Evolutionary conservation across 1,140 invertebrate genomes (phyloP), one percentile per base, ranked within the genome.

Genomic region (Platyscapa corneri): DNA sequence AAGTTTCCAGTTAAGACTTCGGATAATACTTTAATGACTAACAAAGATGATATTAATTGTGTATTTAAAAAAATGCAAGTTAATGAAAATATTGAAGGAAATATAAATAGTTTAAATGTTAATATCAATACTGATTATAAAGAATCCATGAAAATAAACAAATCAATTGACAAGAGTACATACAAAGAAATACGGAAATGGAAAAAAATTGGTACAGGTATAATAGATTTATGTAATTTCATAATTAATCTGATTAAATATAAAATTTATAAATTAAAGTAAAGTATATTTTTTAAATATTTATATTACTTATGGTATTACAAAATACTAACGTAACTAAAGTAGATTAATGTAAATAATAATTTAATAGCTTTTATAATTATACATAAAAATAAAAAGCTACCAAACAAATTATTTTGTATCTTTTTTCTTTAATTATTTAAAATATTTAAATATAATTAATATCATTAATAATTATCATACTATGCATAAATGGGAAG

Each of bases 111-210:
- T 42, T 34, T 88, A 30, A 85, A 60, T 23, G 20, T 84, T 10
- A 86, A 87, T 46, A 10, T 83, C 7, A 87, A 84, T 74, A 23
- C 39, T 16, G 64, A 74, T 75, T 56, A 23, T 18, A 83, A 78
- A 79, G 72, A 80, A n/a, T 64, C 37, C 14, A 23, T 84, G 23
- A 72, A 77, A 64, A 86, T 72, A 65, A 88, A 65, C 86, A 72
- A 60, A 49, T 20, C 46, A 20, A 78, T 88, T 30, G 90, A 89
- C n/a, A 89, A 89, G 82, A 86, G 88, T 32, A 90, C 86, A 27
- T 93, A 93, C 70, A 91, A 90, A 77, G 79, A 87, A n/a, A 88
- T 92, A 78, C 85, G 93, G 42, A 89, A 89, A 20, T 93, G 93
- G 93, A 90, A 87, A 82, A 86, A 65, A 76, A 27, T 90, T 20